Evolutionary conservation across 2,113 vertebrate genomes (phyloP).

Genomic region (Delphinapterus leucas): DNA sequence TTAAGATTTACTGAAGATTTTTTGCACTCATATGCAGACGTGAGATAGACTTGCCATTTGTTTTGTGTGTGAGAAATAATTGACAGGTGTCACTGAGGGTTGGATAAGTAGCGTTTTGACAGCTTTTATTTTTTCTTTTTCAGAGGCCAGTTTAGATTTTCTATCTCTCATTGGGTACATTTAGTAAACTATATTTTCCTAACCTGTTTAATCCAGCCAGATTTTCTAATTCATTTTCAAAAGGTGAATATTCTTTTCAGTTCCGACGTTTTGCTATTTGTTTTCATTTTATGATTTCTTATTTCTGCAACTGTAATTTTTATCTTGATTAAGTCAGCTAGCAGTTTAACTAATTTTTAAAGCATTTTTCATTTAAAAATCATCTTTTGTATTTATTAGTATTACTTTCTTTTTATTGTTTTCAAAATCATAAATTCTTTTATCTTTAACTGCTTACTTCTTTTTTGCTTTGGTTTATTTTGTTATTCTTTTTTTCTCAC

Average conservation of each 20-base stretch:
- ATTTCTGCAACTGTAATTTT: not conserved
- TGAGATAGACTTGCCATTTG: not conserved
- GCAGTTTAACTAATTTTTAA: not conserved
- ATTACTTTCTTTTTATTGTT: not conserved
- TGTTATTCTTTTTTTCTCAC: not conserved
- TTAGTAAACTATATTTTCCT: not conserved
- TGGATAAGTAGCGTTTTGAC: not conserved
- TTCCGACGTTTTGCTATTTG: not conserved
- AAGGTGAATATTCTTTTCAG: not conserved
- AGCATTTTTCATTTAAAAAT: not conserved
- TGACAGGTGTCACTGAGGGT: not conserved
- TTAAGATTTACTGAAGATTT: not conserved
- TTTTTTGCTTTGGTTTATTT: not conserved
- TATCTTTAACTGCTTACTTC: not conserved
- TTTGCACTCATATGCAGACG: not conserved
- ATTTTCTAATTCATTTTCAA: slow-evolving; percentile 15
- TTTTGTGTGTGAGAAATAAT: not conserved
- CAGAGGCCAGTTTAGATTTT: not conserved
- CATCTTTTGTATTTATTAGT: not conserved
- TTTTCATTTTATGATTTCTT: not conserved
- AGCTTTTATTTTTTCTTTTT: not conserved
- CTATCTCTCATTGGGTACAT: not conserved
- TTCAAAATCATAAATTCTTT: not conserved
- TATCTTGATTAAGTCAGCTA: not conserved
- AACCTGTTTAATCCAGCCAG: not conserved